Percentiles rank a stretch among this genome's conserved stretches.
These are phyloP conservation scores for Clivina fossor DNA, from an alignment of 2,888 invertebrate genomes.

Conservation along the genomic window DNA sequence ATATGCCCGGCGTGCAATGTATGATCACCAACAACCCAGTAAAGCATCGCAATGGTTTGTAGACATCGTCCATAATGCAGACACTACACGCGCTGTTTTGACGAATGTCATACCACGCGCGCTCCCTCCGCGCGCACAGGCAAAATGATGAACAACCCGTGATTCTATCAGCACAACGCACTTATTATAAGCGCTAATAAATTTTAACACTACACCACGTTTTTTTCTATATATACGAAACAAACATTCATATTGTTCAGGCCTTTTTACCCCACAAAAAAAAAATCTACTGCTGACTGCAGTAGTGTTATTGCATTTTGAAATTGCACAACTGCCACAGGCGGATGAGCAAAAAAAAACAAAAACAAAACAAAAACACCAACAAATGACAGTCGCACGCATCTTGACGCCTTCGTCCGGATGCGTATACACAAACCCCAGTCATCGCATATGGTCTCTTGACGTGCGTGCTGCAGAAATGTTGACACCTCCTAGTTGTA, in stretches of 20 bases:
- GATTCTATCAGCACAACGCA: slow-evolving; percentile 26
- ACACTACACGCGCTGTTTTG: slow-evolving; percentile 6
- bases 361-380: slow-evolving; percentile 5
- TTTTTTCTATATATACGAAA: slow-evolving; percentile 13
- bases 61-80: neutral
- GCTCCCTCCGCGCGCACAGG: slow-evolving; percentile 18
- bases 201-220: slow-evolving; percentile 27
- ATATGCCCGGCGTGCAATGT: too few relatives aligned
- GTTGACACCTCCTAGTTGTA: too few relatives aligned
- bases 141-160: too few relatives aligned
- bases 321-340: slow-evolving; percentile 29
- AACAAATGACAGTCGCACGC: neutral
- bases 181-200: slow-evolving; percentile 27
- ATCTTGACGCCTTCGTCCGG: neutral
- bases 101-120: slow-evolving; percentile 12
- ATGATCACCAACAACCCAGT: too few relatives aligned
- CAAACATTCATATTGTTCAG: slow-evolving; percentile 14
- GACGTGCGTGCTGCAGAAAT: too few relatives aligned
- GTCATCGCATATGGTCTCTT: too few relatives aligned
- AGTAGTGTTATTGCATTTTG: slow-evolving; percentile 10
- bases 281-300: slow-evolving; percentile 17
- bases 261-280: slow-evolving; percentile 18
- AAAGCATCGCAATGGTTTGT: too few relatives aligned
- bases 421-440: neutral
- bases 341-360: too few relatives aligned